phyloP scores from a whole-genome alignment of 2,113 vertebrate genomes.

The Amazona vittata region DNA sequence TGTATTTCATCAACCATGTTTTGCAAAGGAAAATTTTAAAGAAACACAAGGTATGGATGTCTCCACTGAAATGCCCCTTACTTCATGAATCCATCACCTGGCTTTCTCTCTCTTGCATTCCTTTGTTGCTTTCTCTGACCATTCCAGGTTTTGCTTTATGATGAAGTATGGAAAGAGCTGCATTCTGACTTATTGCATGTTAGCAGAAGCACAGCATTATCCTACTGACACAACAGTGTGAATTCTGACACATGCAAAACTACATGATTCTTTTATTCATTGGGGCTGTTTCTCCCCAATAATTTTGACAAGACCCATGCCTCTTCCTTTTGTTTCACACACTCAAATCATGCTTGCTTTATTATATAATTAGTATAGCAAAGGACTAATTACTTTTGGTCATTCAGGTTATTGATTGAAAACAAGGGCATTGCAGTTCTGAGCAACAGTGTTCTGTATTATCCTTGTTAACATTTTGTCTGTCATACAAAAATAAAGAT shows the following conservation, averaged over 20 bases:
- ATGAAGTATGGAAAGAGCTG: neutral
- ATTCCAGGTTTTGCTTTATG: neutral
- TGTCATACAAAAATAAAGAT: neutral
- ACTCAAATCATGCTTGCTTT: neutral
- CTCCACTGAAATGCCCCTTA: neutral
- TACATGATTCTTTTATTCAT: neutral
- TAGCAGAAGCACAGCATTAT: neutral
- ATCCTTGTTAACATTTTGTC: neutral
- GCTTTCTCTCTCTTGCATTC: neutral
- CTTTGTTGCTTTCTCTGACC: neutral
- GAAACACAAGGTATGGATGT: neutral
- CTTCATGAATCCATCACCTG: neutral
- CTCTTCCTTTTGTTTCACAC: neutral
- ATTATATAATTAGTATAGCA: neutral
- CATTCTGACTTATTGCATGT: neutral
- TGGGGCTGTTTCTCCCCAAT: neutral
- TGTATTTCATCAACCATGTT: neutral
- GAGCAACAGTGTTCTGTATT: neutral
- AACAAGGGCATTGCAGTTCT: neutral
- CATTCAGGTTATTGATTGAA: neutral
- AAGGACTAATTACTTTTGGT: slow-evolving; percentile 30
- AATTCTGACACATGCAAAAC: neutral
- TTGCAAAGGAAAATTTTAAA: neutral
- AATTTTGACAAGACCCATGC: neutral
- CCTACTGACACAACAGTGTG: neutral